These are phyloP conservation scores for Cheilosia scutellata DNA, from an alignment of 2,888 invertebrate genomes.

Conservation along the genomic window DNA sequence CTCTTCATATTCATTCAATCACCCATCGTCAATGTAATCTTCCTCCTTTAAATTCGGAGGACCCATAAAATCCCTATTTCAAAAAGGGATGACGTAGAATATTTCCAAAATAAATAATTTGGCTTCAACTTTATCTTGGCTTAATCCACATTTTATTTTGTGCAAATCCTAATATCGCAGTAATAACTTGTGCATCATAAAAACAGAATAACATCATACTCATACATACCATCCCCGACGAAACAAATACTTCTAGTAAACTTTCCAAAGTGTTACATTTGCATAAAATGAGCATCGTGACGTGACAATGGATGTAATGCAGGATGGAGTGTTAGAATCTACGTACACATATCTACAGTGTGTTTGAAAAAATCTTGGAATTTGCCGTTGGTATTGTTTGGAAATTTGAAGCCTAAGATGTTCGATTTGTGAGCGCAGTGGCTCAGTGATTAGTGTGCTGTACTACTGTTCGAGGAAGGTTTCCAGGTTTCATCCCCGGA, in stretches of 20 bases:
- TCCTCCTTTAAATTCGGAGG: neutral
- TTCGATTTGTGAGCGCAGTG: too few relatives aligned
- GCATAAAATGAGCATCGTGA: constrained; percentile 45
- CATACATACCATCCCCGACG: constrained; percentile 14
- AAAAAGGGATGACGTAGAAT: neutral
- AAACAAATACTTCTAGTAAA: constrained; percentile 56
- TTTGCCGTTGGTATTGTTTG: neutral
- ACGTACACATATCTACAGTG: constrained; percentile 19
- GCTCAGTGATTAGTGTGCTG: too few relatives aligned
- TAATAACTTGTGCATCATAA: constrained; percentile 67
- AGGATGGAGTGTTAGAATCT: neutral
- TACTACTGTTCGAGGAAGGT: too few relatives aligned
- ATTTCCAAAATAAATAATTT: constrained; percentile 25
- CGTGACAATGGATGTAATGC: constrained; percentile 27
- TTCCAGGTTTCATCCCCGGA: too few relatives aligned
- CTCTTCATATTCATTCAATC: neutral
- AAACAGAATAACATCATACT: constrained; percentile 36
- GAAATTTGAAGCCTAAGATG: too few relatives aligned
- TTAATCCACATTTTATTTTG: constrained; percentile 55
- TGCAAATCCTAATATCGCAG: constrained; percentile 62
- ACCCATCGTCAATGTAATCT: neutral
- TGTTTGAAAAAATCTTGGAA: constrained; percentile 1
- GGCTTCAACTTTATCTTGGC: constrained; percentile 6
- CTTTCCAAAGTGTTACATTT: constrained; percentile 67
- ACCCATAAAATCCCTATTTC: neutral